Base-by-base conservation (phyloP, 2,113 vertebrate genomes). In the Pseudonaja textilis region DNA sequence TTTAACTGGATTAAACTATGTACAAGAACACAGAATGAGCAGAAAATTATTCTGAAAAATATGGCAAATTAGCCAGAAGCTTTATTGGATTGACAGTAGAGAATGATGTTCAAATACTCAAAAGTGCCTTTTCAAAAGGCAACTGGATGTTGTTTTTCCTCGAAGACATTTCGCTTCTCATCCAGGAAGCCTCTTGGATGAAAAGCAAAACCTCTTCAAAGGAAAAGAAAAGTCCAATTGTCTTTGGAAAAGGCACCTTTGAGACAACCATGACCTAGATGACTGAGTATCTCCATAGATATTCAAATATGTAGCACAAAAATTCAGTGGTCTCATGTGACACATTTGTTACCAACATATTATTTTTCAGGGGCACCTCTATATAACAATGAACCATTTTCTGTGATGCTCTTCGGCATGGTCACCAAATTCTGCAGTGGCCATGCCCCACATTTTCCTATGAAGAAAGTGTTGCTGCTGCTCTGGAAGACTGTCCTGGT, bases 341-440 rank as follows among this genome's bases (percentile, higher is more conserved):
- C 26, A 42, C 59, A 85, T 11, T 56, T 95, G 0, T 96, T 0
- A 0, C 55, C 61, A 92, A 91, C 25, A 0, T 93, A 47, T 93
- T 14, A 64, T 64, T 23, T 97, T 96, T 42, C 91, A 99, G 99
- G 99, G 56, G 98, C 99, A 7, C 97, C 99, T 0, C 95, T 99
- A 85, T 99, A 99, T 96, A 99, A 99, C 98, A 98, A 98, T 0
- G 99, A 99, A 59, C 99, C 99, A 1, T 99, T 99, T 91, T 99
- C 99, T 0, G 99, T 99, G 93, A 99, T 99, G 98, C 98, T 99
- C 8, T 99, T 99, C 42, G 98, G 98, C 56, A 99, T 99, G 99
- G 99, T 99, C 89, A 99, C 99, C 91, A 99, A 99, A 96, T 99
- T 99, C 97, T 99, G 99, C 98, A 99, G 99, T 0, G 99, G 99